Base-by-base conservation (phyloP, 2,888 invertebrate genomes). In the Dastarcus helophoroides region DNA sequence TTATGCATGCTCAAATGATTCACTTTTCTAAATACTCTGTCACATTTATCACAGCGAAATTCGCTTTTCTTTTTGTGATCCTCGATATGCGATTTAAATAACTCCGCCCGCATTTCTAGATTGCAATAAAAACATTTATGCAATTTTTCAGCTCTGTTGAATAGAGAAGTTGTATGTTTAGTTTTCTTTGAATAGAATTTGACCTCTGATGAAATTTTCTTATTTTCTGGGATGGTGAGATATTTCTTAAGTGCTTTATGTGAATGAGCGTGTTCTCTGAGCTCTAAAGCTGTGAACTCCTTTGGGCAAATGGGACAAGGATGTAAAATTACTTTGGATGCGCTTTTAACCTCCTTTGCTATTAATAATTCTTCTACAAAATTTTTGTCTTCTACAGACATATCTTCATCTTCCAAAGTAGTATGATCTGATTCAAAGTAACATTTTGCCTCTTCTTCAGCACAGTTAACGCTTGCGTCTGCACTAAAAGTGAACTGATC, bases 1-100 rank as follows among this genome's bases (percentile, higher is more conserved):
- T 46, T 37, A 32, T 54, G 54, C 4, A 46, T 50, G 38, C 51
- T 51, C 29, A 54, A 42, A 38, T 53, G 50, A 34, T 50, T 53
- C 28, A 51, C 33, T 41, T 44, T 45, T 33, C 42, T 49, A 29
- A 54, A 55, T 12, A 52, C 46, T 26, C 53, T 41, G 29, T 43
- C 44, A 29, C 53, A 54, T 32, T 50, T 44, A 33, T 51, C 46
- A 35, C 55, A 54, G 35, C 44, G 42, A 32, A 42, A 53, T 27
- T 50, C 47, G 19, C 44, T 41, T 33, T 50, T 38, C 19, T 44
- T 43, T 16, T 46, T 36, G 30, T 54, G 53, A 12, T 36, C 38
- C 24, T 49, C 41, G 9, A 53, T 32, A 37, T 54, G 54, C 14
- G 40, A 4, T 11, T 44, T 37, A 30, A 50, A 49, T 16, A 43